Percentiles rank a stretch among this genome's conserved stretches.
phyloP scores from a whole-genome alignment of 2,113 vertebrate species.

The Neodontobutis hainanensis region DNA sequence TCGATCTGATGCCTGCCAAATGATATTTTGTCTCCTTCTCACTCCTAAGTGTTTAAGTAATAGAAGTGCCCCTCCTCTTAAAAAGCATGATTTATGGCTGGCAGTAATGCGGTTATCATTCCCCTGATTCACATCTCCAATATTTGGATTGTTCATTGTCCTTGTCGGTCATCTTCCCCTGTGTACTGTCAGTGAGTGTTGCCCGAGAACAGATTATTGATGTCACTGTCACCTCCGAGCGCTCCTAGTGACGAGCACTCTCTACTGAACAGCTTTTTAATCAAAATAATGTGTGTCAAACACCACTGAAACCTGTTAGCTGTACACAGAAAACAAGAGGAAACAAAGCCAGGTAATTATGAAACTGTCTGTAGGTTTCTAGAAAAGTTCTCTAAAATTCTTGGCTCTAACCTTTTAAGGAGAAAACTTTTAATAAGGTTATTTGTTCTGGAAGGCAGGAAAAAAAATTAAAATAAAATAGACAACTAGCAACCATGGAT shows the following conservation, averaged over 20 bases:
- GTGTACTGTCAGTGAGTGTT: slow-evolving; percentile 22
- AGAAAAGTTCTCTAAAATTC: background rate
- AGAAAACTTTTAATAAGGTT: too few relatives aligned
- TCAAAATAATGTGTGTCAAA: slow-evolving; percentile 59
- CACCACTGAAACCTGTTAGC: slow-evolving; percentile 23
- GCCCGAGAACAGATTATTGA: slow-evolving; percentile 61
- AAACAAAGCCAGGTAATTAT: slow-evolving; percentile 41
- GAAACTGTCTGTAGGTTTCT: slow-evolving; percentile 10
- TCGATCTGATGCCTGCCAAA: background rate
- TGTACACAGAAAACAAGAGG: slow-evolving; percentile 10
- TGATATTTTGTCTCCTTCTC: slow-evolving; percentile 5
- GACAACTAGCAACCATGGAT: too few relatives aligned
- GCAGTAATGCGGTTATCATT: slow-evolving; percentile 45
- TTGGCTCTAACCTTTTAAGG: too few relatives aligned
- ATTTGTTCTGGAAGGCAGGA: too few relatives aligned
- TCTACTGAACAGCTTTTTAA: slow-evolving; percentile 64
- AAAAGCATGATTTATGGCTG: slow-evolving; percentile 44
- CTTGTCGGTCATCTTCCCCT: slow-evolving; percentile 61
- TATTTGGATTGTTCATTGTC: slow-evolving; percentile 59
- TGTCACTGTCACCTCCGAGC: slow-evolving; percentile 59
- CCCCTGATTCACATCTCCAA: slow-evolving; percentile 52
- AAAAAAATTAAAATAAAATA: too few relatives aligned
- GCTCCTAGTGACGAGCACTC: slow-evolving; percentile 45
- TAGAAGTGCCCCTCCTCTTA: slow-evolving; percentile 6
- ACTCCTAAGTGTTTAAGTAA: slow-evolving; percentile 19